Percentiles rank a stretch among this genome's conserved stretches.
phyloP scores from a whole-genome alignment of 2,797 vertebrate genomes.

The Apodemus agrarius region DNA sequence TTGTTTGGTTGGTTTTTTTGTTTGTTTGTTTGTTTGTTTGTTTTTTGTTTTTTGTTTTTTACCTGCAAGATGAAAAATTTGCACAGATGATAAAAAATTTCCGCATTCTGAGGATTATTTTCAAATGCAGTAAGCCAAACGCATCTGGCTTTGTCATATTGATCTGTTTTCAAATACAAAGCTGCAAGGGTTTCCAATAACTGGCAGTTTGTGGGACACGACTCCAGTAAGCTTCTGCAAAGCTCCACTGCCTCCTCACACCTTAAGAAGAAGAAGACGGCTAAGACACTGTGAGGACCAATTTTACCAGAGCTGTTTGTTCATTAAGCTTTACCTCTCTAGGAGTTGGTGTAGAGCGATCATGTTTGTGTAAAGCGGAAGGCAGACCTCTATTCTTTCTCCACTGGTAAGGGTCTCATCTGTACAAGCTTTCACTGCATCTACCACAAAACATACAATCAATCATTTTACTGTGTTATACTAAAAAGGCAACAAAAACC shows the following conservation, averaged over 20 bases:
- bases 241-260: slow-evolving; percentile 89
- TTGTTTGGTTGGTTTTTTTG: not conserved
- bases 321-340: slow-evolving; percentile 88
- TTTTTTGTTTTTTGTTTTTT: slow-evolving; percentile 68
- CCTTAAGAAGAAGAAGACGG: slow-evolving; percentile 85
- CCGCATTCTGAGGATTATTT: slow-evolving; percentile 90
- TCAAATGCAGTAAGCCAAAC: slow-evolving; percentile 92
- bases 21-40: not conserved
- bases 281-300: slow-evolving; percentile 1
- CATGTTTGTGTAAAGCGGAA: slow-evolving; percentile 94
- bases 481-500: not conserved
- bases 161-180: slow-evolving; percentile 88
- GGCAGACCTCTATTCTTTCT: slow-evolving; percentile 89
- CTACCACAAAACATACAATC: slow-evolving; percentile 84
- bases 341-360: slow-evolving; percentile 90
- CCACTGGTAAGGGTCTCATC: slow-evolving; percentile 87
- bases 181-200: slow-evolving; percentile 91
- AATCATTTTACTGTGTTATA: not conserved
- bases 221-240: slow-evolving; percentile 90
- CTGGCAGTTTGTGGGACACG: slow-evolving; percentile 89
- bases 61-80: slow-evolving; percentile 95
- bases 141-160: slow-evolving; percentile 86
- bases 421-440: slow-evolving; percentile 91
- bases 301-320: slow-evolving; percentile 11
- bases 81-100: slow-evolving; percentile 93